phyloP scores from a whole-genome alignment of 2,113 vertebrate genomes.

The Mastomys coucha region DNA sequence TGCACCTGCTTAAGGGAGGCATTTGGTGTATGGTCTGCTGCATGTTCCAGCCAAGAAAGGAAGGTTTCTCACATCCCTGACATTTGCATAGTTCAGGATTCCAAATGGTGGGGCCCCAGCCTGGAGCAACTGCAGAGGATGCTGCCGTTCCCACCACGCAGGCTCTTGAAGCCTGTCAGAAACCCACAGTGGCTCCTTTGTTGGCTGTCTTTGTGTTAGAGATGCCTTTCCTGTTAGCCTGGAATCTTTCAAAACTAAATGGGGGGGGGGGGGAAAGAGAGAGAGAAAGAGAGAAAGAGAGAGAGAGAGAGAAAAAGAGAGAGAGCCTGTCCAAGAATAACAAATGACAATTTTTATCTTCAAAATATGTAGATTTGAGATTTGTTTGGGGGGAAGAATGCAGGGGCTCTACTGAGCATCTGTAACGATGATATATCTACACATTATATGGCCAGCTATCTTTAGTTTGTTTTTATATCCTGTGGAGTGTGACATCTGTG shows the following conservation, averaged over 20 bases:
- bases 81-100: background rate
- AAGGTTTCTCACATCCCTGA: background rate
- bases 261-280: too few species aligned
- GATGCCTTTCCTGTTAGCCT: conserved; percentile 47
- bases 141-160: background rate
- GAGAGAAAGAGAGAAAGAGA: background rate
- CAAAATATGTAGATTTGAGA: conserved; percentile 81
- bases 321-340: conserved; percentile 77
- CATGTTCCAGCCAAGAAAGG: background rate
- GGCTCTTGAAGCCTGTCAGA: background rate
- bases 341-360: conserved; percentile 80
- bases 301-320: background rate
- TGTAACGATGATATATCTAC: conserved; percentile 86
- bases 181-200: conserved; percentile 55
- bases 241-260: conserved; percentile 60
- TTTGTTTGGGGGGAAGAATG: conserved; percentile 80
- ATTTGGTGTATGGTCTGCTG: background rate
- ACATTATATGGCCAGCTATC: conserved; percentile 87
- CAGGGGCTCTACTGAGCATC: conserved; percentile 83
- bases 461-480: conserved; percentile 88
- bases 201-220: conserved; percentile 56
- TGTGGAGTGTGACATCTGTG: conserved; percentile 90
- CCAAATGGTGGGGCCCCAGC: conserved; percentile 35
- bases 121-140: background rate
- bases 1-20: background rate